A percentile compares a stretch with the other conserved stretches of the same genome.
These are phyloP conservation scores for Lepidurus apus DNA, from an alignment of 1,140 invertebrate genomes.

Conservation along the genomic window DNA sequence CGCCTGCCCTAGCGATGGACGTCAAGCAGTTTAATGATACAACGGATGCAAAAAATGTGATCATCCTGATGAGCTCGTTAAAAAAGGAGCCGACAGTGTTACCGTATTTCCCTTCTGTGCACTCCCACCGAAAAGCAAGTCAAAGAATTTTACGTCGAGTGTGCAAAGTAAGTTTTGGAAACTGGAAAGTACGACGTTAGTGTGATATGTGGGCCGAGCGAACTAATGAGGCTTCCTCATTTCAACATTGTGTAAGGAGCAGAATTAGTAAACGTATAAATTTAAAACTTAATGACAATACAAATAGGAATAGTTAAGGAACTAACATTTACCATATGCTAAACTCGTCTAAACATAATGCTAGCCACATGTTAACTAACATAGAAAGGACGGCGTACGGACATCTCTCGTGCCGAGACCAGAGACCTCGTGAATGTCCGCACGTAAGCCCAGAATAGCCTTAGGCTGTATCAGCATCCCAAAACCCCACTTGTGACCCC, in stretches of 20 bases:
- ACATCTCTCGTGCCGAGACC: no score
- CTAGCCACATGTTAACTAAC: no score
- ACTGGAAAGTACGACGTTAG: neutral
- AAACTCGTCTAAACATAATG: no score
- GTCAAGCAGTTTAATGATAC: constrained; percentile 23
- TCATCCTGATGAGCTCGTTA: constrained; percentile 1
- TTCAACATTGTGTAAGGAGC: neutral
- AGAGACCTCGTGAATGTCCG: no score
- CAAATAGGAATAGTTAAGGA: no score
- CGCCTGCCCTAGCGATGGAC: constrained; percentile 8
- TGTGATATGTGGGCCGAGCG: neutral
- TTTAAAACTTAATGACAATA: no score
- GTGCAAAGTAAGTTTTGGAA: neutral
- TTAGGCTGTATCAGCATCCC: no score
- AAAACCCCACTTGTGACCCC: no score
- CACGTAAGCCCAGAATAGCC: no score
- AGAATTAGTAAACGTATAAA: no score
- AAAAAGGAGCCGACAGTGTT: constrained; percentile 23
- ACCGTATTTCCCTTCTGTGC: neutral
- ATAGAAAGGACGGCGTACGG: no score
- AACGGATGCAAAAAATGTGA: neutral
- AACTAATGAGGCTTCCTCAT: constrained; percentile 19
- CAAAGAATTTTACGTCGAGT: neutral
- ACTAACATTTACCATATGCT: no score
- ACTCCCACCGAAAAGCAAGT: neutral